These are phyloP conservation scores for Uropsilus gracilis DNA, from an alignment of 2,113 vertebrate genomes.

Conservation along the genomic window DNA sequence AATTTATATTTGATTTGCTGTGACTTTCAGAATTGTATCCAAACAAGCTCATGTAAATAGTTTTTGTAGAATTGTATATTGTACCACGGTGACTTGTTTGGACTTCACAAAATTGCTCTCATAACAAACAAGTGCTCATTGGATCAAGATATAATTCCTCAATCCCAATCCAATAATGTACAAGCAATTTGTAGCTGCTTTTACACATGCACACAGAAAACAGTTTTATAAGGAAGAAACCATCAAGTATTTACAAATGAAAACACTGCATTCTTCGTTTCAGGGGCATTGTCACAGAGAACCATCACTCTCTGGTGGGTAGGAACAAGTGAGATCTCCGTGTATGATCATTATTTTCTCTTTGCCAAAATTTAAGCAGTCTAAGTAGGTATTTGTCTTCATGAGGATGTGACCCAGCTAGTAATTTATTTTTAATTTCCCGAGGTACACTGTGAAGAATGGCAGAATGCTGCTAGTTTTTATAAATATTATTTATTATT, in stretches of 20 bases:
- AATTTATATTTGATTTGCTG: neutral
- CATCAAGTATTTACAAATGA: conserved; percentile 17
- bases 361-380: neutral
- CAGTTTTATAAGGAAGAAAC: neutral
- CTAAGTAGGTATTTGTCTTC: neutral
- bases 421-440: conserved; percentile 15
- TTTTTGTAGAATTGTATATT: neutral
- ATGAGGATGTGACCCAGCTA: neutral
- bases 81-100: neutral
- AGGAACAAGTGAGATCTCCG: neutral
- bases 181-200: neutral
- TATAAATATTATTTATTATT: too few relatives aligned
- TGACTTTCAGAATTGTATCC: neutral
- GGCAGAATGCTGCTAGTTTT: neutral
- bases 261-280: neutral
- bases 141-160: neutral
- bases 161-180: neutral
- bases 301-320: neutral
- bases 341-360: neutral
- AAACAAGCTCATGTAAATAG: neutral
- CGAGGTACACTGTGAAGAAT: neutral
- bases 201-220: neutral
- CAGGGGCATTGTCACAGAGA: neutral
- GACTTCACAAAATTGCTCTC: neutral
- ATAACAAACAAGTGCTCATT: neutral